phyloP scores from a whole-genome alignment of 2,113 vertebrate genomes.

The Myiopsitta monachus region DNA sequence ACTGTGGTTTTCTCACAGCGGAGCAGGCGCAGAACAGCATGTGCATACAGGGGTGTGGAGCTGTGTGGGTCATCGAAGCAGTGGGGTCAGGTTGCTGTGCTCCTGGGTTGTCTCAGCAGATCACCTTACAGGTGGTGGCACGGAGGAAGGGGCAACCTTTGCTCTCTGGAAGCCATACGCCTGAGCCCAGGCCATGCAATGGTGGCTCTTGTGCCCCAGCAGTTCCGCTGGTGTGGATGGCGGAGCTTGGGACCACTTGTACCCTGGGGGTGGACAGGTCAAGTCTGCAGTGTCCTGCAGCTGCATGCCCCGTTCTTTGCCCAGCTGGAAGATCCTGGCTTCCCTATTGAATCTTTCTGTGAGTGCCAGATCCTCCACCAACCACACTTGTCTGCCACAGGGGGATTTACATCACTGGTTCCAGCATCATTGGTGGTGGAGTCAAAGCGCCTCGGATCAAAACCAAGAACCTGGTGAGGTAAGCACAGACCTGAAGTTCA shows the following conservation, averaged over 20 bases:
- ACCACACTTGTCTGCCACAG: conserved; percentile 69
- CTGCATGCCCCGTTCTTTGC: neutral
- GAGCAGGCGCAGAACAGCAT: neutral
- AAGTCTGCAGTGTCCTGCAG: neutral
- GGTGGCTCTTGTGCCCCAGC: neutral
- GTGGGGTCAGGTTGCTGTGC: neutral
- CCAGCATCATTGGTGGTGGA: conserved; percentile 95
- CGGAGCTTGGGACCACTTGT: neutral
- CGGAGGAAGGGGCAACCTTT: neutral
- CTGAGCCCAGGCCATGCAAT: neutral
- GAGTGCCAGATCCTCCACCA: neutral
- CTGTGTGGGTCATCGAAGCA: neutral
- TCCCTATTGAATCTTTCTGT: neutral
- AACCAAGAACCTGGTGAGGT: conserved; percentile 99
- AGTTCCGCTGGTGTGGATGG: neutral
- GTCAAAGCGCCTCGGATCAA: conserved; percentile 98
- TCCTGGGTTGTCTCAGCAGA: neutral
- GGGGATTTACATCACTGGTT: conserved; percentile 98
- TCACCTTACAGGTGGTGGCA: neutral
- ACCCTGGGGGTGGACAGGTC: neutral
- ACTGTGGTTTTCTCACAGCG: neutral
- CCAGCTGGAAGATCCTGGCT: neutral
- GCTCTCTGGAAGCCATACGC: neutral
- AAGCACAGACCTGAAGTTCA: neutral
- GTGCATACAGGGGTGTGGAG: neutral